A percentile compares a stretch with the other conserved stretches of the same genome.
phyloP scores from a whole-genome alignment of 1,140 invertebrate species.

The Tetraneura akinire region DNA sequence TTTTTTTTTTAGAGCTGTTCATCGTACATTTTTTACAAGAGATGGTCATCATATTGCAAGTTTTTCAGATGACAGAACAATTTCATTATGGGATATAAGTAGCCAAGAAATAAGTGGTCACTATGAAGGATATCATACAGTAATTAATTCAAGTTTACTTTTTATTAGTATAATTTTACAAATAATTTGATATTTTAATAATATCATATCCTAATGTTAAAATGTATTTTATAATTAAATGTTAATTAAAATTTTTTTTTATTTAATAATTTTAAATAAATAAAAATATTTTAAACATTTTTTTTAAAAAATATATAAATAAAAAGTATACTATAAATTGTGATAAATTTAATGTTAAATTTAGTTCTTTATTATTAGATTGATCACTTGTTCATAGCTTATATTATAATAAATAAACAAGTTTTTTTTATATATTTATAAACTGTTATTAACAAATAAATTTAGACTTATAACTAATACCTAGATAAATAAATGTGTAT shows the following conservation, averaged over 20 bases:
- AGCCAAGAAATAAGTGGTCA: constrained; percentile 69
- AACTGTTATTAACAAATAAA: no score
- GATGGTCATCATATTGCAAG: constrained; percentile 80
- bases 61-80: constrained; percentile 92
- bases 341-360: background rate
- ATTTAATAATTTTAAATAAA: no score
- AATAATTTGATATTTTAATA: no score
- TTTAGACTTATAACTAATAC: no score
- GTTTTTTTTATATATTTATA: no score
- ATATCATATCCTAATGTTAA: no score
- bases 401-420: no score
- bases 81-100: constrained; percentile 86
- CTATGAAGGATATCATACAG: constrained; percentile 44
- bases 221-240: no score
- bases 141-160: background rate
- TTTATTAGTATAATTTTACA: background rate
- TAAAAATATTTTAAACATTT: no score
- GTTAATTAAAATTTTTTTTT: no score
- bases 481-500: no score
- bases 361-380: background rate
- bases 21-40: constrained; percentile 79
- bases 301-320: background rate
- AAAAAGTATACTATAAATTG: background rate
- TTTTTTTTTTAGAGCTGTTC: constrained; percentile 68
- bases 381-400: no score